Percentiles rank a stretch among this genome's conserved stretches.
Conservation (phyloP, 2,797 vertebrate species). For the Peromyscus attwateri region DNA sequence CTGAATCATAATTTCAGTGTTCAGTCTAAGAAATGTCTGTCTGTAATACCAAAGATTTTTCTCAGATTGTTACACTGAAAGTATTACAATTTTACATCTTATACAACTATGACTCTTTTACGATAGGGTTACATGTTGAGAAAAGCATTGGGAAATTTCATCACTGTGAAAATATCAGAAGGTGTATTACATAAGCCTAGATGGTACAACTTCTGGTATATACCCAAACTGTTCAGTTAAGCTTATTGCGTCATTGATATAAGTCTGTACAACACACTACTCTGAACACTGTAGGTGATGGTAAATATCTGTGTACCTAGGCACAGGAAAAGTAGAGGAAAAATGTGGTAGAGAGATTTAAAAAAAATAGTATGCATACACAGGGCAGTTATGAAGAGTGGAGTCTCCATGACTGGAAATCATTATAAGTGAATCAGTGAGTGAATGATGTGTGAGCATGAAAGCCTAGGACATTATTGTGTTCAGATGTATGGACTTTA, state of each 20-base stretch:
- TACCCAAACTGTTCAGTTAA: neutral
- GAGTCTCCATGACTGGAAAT: neutral
- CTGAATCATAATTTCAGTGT: neutral
- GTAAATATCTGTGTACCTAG: neutral
- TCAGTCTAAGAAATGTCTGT: conserved; percentile 18
- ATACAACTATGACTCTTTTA: neutral
- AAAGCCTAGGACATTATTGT: neutral
- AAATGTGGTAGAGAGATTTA: neutral
- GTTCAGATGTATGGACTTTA: neutral
- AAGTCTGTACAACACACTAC: neutral
- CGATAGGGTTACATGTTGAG: neutral
- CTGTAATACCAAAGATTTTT: neutral
- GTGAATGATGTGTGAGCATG: neutral
- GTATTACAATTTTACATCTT: conserved; percentile 25
- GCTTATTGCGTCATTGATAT: neutral
- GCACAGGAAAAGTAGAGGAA: neutral
- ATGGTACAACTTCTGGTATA: neutral
- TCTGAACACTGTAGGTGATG: neutral
- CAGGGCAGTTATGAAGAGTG: neutral
- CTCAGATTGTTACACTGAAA: neutral
- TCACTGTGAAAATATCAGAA: neutral
- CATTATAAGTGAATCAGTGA: neutral
- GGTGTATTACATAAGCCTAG: neutral
- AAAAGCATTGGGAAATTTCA: neutral
- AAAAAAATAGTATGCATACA: neutral